Conservation (phyloP, 2,888 invertebrate genomes). For the Trissolcus brochymenae region DNA sequence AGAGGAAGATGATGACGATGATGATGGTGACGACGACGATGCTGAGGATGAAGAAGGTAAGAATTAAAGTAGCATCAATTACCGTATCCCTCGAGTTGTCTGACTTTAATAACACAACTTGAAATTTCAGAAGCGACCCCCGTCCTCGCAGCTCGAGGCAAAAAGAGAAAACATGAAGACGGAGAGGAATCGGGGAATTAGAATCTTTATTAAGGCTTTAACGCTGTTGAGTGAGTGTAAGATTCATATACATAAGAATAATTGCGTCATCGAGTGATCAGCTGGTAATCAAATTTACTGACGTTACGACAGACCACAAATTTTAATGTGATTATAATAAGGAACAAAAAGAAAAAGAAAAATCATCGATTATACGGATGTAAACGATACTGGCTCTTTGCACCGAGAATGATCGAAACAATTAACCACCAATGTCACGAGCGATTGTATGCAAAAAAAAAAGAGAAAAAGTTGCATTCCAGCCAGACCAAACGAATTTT, state of each 20-base stretch:
- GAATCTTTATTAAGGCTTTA: constrained; percentile 64
- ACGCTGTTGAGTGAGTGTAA: constrained; percentile 73
- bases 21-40: constrained; percentile 77
- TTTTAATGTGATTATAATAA: constrained; percentile 46
- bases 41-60: constrained; percentile 72
- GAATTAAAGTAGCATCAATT: background rate
- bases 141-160: constrained; percentile 78
- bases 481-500: constrained; percentile 75
- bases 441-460: background rate
- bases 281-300: constrained; percentile 75
- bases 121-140: constrained; percentile 76
- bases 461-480: constrained; percentile 72
- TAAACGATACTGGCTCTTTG: constrained; percentile 50
- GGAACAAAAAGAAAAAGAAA: constrained; percentile 57
- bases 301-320: constrained; percentile 64
- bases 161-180: constrained; percentile 86
- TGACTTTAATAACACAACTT: background rate
- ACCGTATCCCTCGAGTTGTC: background rate
- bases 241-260: constrained; percentile 74
- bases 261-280: constrained; percentile 73
- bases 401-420: constrained; percentile 37
- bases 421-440: constrained; percentile 21
- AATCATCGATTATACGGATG: constrained; percentile 44
- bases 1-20: constrained; percentile 80
- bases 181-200: constrained; percentile 77